Conservation (phyloP, 2,113 vertebrate species). For the Sminthopsis crassicaudata region DNA sequence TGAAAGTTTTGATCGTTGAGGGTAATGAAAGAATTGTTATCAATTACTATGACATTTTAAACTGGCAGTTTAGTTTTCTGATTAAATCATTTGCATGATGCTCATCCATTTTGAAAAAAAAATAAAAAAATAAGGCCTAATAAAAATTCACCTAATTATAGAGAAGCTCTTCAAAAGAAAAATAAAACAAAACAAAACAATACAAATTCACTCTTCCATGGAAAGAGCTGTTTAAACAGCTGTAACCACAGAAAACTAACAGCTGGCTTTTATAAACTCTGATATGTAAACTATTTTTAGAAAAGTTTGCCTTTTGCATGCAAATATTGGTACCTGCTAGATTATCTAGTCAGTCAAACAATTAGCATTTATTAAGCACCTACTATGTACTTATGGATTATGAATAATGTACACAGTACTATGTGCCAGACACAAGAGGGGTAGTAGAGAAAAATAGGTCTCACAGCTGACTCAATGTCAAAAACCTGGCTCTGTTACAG, state of each 20-base stretch:
- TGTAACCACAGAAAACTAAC: constrained; percentile 41
- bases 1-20: background rate
- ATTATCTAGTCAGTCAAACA: constrained; percentile 45
- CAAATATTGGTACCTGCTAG: constrained; percentile 55
- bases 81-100: constrained; percentile 50
- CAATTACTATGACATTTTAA: constrained; percentile 32
- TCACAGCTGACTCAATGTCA: background rate
- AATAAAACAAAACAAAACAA: background rate
- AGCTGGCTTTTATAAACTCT: constrained; percentile 30
- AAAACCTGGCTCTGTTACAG: background rate
- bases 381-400: background rate
- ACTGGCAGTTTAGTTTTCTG: constrained; percentile 3
- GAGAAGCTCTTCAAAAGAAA: constrained; percentile 11
- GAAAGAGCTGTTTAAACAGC: constrained; percentile 64
- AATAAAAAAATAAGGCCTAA: background rate
- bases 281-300: constrained; percentile 21
- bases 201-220: constrained; percentile 7
- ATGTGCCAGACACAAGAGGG: background rate
- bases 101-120: background rate
- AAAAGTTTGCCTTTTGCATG: constrained; percentile 67
- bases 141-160: constrained; percentile 15
- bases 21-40: background rate
- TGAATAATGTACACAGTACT: too few species aligned
- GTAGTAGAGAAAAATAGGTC: background rate
- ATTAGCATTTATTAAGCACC: constrained; percentile 34